Evolutionary conservation across 2,113 vertebrate species (phyloP).

Genomic region (Trematocara zebra): DNA sequence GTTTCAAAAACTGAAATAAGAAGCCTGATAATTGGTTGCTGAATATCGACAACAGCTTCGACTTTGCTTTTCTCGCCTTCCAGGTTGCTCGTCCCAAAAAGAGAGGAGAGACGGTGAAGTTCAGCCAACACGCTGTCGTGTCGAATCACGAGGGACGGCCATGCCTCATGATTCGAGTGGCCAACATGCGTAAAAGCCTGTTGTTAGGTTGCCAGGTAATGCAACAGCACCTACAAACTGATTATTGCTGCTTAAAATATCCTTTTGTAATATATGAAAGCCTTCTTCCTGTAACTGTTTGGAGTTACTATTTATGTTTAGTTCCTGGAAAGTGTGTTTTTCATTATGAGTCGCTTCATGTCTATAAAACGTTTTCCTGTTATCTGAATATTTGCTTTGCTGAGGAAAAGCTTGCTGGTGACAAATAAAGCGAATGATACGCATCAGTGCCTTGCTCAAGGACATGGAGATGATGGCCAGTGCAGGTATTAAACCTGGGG

Average conservation of each 20-base stretch:
- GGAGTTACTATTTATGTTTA: neutral
- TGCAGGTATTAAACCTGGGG: constrained; percentile 31
- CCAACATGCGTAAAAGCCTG: neutral
- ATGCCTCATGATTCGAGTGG: constrained; percentile 93
- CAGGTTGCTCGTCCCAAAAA: constrained; percentile 93
- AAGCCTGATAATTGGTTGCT: neutral
- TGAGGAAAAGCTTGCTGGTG: neutral
- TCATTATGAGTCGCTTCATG: neutral
- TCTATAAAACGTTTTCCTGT: neutral
- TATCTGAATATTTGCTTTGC: neutral
- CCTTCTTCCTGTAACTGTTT: neutral
- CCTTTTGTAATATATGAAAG: neutral
- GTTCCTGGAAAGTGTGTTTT: neutral
- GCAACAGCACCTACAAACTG: neutral
- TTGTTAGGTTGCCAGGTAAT: neutral
- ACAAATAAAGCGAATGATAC: neutral
- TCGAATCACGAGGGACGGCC: constrained; percentile 82
- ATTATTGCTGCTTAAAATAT: neutral
- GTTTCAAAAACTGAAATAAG: neutral
- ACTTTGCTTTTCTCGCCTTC: neutral
- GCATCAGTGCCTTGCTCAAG: neutral
- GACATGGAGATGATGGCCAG: neutral
- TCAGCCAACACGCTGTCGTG: constrained; percentile 90
- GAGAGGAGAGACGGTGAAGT: constrained; percentile 91
- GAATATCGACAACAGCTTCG: neutral